Evolutionary conservation across 1,140 invertebrate species (phyloP), one percentile per base, ranked within the genome.

Genomic region (Hydropsyche tenuis): DNA sequence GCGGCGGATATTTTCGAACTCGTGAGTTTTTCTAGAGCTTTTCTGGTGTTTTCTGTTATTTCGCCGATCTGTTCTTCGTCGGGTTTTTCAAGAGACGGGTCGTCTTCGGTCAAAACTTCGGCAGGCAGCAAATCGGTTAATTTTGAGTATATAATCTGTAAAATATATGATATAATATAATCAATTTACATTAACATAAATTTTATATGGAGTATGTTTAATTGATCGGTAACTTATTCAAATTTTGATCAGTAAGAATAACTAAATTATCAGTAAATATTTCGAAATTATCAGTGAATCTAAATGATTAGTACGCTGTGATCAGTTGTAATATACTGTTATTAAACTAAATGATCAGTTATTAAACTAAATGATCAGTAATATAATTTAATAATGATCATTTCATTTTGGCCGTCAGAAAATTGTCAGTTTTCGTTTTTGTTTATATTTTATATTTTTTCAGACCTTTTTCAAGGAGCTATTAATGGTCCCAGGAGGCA

Each of bases 61-160:
- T 97, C 95, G 43, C 90, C 88, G 14, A 97, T 88, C 69, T 92
- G 90, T 62, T 99, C 97, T 7, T 92, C 91, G 71, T 89, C 84
- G 0, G 98, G 97, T 79, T 93, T 92, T 80, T 95, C 90, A 4
- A 99, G 85, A 42, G 88, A 89, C 2, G 94, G 92, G 80, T 99
- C 97, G 82, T 97, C 94, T 83, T 97, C 95, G 43, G 92, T 90
- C 18, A 95, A 87, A 0, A 99, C 92, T 85, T 98, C 95, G n/a
- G 95, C 91, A 7, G 97, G 96, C 27, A 99, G 85, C 0, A 99
- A 85, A 81, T 99, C 97, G 72, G 92, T 93, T 69, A 97, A 89
- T 81, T 98, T 99, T 0, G 96, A 96, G 83, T 99, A 99, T 0
- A 99, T 93, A 74, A 98, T 94, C 91, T 94, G 81, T 5, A 86